These are phyloP conservation scores for Dryadula phaetusa DNA, from an alignment of 2,888 invertebrate species.

Conservation along the genomic window DNA sequence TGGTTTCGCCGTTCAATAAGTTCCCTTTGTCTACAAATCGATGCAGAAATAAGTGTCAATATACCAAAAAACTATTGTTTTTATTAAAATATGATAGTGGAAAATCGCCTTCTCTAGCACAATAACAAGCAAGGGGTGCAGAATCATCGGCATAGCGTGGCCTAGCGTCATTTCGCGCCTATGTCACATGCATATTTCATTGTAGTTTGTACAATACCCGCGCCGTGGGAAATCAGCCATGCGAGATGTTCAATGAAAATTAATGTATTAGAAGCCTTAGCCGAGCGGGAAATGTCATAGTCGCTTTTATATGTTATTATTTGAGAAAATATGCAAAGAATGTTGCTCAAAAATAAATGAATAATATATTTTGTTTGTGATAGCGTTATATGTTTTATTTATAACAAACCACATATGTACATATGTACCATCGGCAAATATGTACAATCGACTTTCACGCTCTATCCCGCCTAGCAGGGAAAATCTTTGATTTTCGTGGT, in stretches of 20 bases:
- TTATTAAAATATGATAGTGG: conserved; percentile 43
- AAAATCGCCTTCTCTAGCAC: conserved; percentile 48
- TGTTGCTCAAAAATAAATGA: background rate
- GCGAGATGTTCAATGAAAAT: conserved; percentile 50
- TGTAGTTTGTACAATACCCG: conserved; percentile 68
- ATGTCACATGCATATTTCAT: conserved; percentile 77
- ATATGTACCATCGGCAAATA: too few relatives aligned
- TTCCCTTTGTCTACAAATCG: too few relatives aligned
- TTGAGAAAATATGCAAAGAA: conserved; percentile 7
- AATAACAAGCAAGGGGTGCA: conserved; percentile 50
- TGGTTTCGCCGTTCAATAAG: too few relatives aligned
- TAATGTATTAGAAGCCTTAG: conserved; percentile 43
- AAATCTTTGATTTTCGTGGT: too few relatives aligned
- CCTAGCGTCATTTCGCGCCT: conserved; percentile 72
- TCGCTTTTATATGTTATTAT: conserved; percentile 10
- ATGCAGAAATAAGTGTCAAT: too few relatives aligned
- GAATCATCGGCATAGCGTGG: conserved; percentile 53
- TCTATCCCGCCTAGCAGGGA: too few relatives aligned
- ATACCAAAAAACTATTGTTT: too few relatives aligned
- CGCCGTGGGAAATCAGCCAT: conserved; percentile 73
- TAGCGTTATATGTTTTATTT: too few relatives aligned
- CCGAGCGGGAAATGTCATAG: conserved; percentile 26
- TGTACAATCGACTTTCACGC: too few relatives aligned
- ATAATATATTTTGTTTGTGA: background rate
- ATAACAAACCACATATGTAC: too few relatives aligned